A percentile compares a stretch with the other conserved stretches of the same genome.
Evolutionary conservation across 2,113 vertebrate species (phyloP).

Genomic region (Sceloporus undulatus): DNA sequence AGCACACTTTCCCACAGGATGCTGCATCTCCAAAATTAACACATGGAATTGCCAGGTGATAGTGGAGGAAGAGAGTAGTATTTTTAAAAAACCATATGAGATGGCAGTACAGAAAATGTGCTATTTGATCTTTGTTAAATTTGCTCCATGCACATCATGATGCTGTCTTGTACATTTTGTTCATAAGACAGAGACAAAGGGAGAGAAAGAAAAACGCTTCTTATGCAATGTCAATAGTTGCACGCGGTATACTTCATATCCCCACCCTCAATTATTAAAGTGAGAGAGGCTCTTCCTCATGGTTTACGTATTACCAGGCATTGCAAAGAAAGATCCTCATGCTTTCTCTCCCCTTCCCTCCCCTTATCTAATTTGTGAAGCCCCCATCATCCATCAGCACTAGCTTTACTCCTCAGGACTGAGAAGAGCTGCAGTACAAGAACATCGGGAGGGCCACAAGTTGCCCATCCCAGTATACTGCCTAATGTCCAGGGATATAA

Average conservation of each 20-base stretch:
- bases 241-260: neutral
- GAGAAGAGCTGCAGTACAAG: too few species aligned
- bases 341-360: neutral
- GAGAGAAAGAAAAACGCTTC: neutral
- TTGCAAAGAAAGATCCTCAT: neutral
- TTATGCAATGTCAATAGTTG: neutral
- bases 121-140: slow-evolving; percentile 47
- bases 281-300: neutral
- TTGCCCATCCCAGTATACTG: neutral
- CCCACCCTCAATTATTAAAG: neutral
- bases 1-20: neutral
- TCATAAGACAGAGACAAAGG: neutral
- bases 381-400: too few species aligned
- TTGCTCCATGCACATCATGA: slow-evolving; percentile 3
- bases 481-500: neutral
- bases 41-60: neutral
- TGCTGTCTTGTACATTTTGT: neutral
- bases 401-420: too few species aligned
- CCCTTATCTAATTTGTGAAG: neutral
- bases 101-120: neutral
- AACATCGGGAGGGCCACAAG: too few species aligned
- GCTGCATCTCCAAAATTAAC: neutral
- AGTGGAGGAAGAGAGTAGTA: slow-evolving; percentile 12
- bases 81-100: slow-evolving; percentile 31
- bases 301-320: neutral